Conservation (phyloP, 2,797 vertebrate genomes). For the Xenopus petersii region DNA sequence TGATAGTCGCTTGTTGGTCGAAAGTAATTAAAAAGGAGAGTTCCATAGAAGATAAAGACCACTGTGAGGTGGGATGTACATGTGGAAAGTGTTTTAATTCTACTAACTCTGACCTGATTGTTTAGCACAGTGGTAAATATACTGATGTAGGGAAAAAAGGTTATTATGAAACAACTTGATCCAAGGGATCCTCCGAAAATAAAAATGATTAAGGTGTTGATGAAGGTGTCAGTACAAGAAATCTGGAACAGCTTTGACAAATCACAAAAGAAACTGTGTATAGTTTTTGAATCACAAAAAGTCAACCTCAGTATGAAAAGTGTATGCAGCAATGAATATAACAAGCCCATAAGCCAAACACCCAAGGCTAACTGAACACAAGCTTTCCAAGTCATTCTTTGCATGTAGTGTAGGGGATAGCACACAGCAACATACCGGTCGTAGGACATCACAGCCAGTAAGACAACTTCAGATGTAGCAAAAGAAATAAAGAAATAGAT, state of each 20-base stretch:
- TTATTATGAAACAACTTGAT: neutral
- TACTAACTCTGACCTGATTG: neutral
- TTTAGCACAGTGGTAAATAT: constrained; percentile 6
- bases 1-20: neutral
- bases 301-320: constrained; percentile 1
- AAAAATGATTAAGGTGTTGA: neutral
- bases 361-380: neutral
- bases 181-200: neutral
- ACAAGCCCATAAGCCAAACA: neutral
- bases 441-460: constrained; percentile 31
- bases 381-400: constrained; percentile 3
- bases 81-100: constrained; percentile 20
- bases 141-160: constrained; percentile 8
- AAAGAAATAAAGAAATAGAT: constrained; percentile 15
- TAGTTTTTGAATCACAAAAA: constrained; percentile 5
- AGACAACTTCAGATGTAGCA: constrained; percentile 1
- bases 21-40: constrained; percentile 4
- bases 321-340: neutral
- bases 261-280: constrained; percentile 29
- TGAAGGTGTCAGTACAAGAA: constrained; percentile 13
- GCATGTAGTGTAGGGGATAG: constrained; percentile 6
- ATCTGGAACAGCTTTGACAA: constrained; percentile 3
- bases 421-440: constrained; percentile 29
- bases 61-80: constrained; percentile 25
- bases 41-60: constrained; percentile 6